Conservation (phyloP, 2,797 vertebrate species). For the Dipus sagitta region DNA sequence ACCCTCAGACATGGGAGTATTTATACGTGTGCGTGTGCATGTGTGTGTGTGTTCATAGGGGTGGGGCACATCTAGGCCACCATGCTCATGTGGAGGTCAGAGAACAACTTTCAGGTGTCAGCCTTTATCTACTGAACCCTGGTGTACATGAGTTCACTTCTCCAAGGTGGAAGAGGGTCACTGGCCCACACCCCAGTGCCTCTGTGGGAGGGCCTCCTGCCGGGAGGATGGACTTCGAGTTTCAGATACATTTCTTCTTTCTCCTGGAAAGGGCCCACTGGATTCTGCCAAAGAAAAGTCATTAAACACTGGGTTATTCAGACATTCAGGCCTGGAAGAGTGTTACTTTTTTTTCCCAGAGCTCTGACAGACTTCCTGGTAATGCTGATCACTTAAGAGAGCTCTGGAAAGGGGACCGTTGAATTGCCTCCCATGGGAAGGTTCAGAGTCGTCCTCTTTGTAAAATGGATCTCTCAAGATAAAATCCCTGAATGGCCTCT, state of each 20-base stretch:
- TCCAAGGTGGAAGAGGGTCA: background rate
- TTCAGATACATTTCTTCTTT: background rate
- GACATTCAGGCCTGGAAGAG: background rate
- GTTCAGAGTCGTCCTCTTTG: conserved; percentile 11
- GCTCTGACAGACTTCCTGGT: background rate
- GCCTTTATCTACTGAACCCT: too few species aligned
- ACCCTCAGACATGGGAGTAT: background rate
- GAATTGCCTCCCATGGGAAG: background rate
- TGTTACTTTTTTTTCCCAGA: conserved; percentile 22
- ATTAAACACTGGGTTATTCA: background rate
- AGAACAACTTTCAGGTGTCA: too few species aligned
- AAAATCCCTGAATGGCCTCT: background rate
- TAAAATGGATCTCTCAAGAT: background rate
- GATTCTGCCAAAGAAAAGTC: conserved; percentile 30
- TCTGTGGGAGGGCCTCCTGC: background rate
- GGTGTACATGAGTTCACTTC: background rate
- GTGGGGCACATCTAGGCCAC: background rate
- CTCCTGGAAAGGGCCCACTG: background rate
- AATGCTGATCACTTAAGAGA: background rate
- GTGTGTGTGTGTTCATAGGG: background rate
- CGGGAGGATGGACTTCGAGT: background rate
- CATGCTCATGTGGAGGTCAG: too few species aligned
- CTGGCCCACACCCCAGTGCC: background rate
- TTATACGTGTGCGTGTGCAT: too few species aligned
- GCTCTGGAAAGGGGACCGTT: background rate